A percentile compares a stretch with the other conserved stretches of the same genome.
Conservation (phyloP, 2,797 vertebrate species). For the Psittacula derbiana region DNA sequence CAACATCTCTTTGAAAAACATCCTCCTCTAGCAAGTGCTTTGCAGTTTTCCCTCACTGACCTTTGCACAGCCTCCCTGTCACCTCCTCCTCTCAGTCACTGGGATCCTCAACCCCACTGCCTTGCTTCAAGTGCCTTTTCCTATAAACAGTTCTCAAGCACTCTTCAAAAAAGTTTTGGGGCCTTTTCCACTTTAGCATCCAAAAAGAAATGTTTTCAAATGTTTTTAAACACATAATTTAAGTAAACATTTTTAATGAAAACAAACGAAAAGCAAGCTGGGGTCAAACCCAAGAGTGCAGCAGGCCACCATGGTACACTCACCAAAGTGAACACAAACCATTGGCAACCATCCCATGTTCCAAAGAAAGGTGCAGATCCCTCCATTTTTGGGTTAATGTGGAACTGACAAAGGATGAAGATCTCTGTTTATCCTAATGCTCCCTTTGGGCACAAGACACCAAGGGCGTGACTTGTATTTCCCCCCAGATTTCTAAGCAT, state of each 20-base stretch:
- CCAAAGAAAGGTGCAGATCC: background rate
- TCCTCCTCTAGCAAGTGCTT: background rate
- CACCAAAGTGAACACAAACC: background rate
- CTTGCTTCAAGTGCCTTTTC: background rate
- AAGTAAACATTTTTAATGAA: background rate
- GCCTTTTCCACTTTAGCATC: background rate
- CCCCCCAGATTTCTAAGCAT: background rate
- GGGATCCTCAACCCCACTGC: background rate
- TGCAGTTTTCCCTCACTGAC: background rate
- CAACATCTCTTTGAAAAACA: background rate
- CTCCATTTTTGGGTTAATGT: background rate
- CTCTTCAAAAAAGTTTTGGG: rapidly evolving
- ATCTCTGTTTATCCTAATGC: background rate
- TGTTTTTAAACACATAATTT: background rate
- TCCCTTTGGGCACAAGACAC: background rate
- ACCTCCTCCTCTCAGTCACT: background rate
- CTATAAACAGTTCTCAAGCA: background rate
- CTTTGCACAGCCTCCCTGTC: background rate
- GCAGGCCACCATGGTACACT: background rate
- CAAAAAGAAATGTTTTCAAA: background rate
- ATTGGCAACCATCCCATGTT: rapidly evolving
- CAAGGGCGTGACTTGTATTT: background rate
- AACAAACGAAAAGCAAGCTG: background rate
- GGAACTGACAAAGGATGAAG: background rate
- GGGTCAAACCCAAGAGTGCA: background rate